phyloP scores from a whole-genome alignment of 1,140 invertebrate species.

The Aphis craccivora region DNA sequence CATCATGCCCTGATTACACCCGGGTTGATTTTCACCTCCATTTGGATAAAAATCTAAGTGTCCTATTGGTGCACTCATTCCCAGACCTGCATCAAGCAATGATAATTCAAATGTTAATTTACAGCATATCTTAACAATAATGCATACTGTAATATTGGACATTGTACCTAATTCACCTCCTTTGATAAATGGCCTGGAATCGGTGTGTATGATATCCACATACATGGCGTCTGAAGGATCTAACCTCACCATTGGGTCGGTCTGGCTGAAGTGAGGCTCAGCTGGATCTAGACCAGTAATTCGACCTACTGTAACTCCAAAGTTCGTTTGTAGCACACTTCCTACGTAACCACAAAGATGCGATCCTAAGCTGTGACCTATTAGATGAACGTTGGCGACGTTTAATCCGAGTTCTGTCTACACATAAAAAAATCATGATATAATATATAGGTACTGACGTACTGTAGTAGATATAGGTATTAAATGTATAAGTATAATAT shows the following conservation, averaged over 20 bases:
- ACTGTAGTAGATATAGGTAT: neutral
- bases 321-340: constrained; percentile 73
- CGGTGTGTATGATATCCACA: constrained; percentile 89
- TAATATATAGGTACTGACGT: neutral
- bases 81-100: constrained; percentile 69
- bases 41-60: constrained; percentile 93
- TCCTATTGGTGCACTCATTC: constrained; percentile 79
- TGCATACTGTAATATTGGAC: neutral
- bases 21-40: constrained; percentile 84
- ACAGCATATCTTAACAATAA: neutral
- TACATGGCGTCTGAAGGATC: constrained; percentile 85
- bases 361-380: constrained; percentile 89
- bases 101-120: neutral
- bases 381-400: constrained; percentile 70
- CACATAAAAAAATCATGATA: neutral
- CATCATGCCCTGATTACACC: constrained; percentile 77
- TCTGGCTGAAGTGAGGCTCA: constrained; percentile 88
- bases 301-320: constrained; percentile 72
- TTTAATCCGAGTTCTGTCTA: constrained; percentile 42
- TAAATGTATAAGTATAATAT: no score
- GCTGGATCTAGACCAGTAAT: constrained; percentile 87
- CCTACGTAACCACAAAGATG: constrained; percentile 87
- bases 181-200: constrained; percentile 80
- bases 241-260: constrained; percentile 79
- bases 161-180: constrained; percentile 67